A percentile compares a stretch with the other conserved stretches of the same genome.
Conservation (phyloP, 2,113 vertebrate genomes). For the Phyllostomus hastatus region DNA sequence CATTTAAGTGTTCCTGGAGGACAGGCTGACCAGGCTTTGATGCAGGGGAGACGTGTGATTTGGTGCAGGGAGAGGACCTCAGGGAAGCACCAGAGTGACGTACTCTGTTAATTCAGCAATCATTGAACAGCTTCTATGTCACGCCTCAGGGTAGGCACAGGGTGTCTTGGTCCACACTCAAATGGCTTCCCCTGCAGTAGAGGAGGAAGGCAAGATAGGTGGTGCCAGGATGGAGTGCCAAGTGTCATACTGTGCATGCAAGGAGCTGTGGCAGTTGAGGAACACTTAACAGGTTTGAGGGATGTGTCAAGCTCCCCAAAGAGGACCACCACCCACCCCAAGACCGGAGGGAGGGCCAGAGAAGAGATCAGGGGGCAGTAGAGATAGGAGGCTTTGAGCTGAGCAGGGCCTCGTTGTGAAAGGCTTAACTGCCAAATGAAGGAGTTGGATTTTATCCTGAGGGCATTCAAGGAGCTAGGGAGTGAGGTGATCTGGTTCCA, state of each 20-base stretch:
- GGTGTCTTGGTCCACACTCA: background rate
- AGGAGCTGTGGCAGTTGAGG: background rate
- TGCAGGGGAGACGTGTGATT: background rate
- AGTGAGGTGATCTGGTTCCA: background rate
- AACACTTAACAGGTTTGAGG: background rate
- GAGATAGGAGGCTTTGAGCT: background rate
- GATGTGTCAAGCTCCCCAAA: background rate
- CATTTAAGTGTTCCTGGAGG: background rate
- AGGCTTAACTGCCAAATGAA: background rate
- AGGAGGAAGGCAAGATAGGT: constrained; percentile 27
- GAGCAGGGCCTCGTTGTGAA: background rate
- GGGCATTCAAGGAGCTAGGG: background rate
- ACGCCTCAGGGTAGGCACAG: constrained; percentile 28
- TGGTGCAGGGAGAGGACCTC: background rate
- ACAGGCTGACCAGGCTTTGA: background rate
- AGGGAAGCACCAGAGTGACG: background rate
- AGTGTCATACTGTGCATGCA: background rate
- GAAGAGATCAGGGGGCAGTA: background rate
- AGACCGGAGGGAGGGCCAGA: background rate
- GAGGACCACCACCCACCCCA: background rate
- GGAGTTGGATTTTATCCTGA: background rate
- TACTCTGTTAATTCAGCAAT: background rate
- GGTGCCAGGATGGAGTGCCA: background rate
- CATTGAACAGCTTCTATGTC: background rate
- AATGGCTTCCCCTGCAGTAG: background rate